phyloP scores from a whole-genome alignment of 1,140 invertebrate genomes.

The Dendrolimus punctatus region DNA sequence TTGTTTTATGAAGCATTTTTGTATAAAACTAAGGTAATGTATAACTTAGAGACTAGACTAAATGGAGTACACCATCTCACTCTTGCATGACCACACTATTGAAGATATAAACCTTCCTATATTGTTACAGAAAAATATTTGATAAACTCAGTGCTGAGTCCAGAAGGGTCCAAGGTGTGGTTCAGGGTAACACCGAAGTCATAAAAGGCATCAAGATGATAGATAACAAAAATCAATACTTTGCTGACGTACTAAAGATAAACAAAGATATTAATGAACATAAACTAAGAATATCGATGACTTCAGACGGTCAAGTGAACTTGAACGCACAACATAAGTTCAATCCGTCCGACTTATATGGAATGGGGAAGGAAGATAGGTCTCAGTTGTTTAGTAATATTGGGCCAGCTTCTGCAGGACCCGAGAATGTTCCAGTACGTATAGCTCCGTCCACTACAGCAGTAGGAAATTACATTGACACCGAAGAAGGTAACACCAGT shows the following conservation, averaged over 20 bases:
- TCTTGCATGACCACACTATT: no score
- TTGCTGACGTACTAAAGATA: slow-evolving; percentile 50
- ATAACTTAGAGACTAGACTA: no score
- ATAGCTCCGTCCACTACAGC: slow-evolving; percentile 25
- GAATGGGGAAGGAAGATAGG: slow-evolving; percentile 33
- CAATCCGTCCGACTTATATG: slow-evolving; percentile 45
- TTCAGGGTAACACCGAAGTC: slow-evolving; percentile 62
- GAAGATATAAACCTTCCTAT: slow-evolving; percentile 1
- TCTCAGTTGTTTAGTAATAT: slow-evolving; percentile 39
- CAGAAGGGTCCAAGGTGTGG: slow-evolving; percentile 38
- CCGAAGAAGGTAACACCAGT: slow-evolving; percentile 30
- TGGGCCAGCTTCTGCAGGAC: slow-evolving; percentile 29
- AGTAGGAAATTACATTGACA: slow-evolving; percentile 23
- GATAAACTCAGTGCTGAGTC: slow-evolving; percentile 62
- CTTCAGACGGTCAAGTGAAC: slow-evolving; percentile 54
- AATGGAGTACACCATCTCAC: no score
- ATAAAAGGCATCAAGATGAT: slow-evolving; percentile 58
- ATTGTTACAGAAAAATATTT: slow-evolving; percentile 54
- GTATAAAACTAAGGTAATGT: no score
- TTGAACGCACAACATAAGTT: slow-evolving; percentile 56
- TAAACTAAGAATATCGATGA: slow-evolving; percentile 58
- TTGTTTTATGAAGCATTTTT: no score
- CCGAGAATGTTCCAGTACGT: slow-evolving; percentile 39
- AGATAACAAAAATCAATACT: slow-evolving; percentile 57
- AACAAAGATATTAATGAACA: slow-evolving; percentile 62